Evolutionary conservation across 2,888 invertebrate genomes (phyloP), one percentile per base, ranked within the genome.

Genomic region (Drosophila lutescens): DNA sequence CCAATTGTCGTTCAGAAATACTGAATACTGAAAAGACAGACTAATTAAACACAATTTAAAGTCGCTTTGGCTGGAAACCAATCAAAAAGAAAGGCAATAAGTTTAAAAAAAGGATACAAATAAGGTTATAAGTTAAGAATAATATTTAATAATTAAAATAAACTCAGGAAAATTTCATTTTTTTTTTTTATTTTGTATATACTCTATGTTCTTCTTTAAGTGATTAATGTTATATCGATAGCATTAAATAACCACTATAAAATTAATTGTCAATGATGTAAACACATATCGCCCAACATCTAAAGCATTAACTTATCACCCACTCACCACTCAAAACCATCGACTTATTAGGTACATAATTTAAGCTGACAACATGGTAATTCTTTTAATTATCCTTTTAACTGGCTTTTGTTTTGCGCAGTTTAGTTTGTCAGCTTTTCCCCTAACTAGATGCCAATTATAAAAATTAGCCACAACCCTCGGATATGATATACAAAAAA

Each of bases 1-100:
- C 69, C 79, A 80, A 82, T 79, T 83, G 82, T 82, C 77, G 74
- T 74, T 53, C 10, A 1, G 68, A 63, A 40, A 68, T 70, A 63
- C 66, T 10, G 47, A 40, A 68, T 70, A 63, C 66, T 10, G 47
- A 74, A 81, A 76, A 63, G 55, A 61, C 61, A 74, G 73, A 59
- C 56, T 62, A 47, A 56, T 69, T 62, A 69, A 71, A 69, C 41
- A 56, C 47, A 69, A 43, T 71, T 71, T 49, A 43, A 69, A 56
- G 62, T 53, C 34, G 40, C 34, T 36, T 36, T 17, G 53, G n/a
- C 12, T 1, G 1, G 12, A 38, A 57, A 2, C 17, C 12, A 40
- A 32, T 32, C 4, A 9, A 5, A 26, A 46, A 9, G 4, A 13
- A 40, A 23, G n/a, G n/a, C n/a, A n/a, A n/a, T n/a, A n/a, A n/a